Evolutionary conservation across 2,113 vertebrate genomes (phyloP), one percentile per base, ranked within the genome.

Genomic region (Myrmophylax atrothorax): DNA sequence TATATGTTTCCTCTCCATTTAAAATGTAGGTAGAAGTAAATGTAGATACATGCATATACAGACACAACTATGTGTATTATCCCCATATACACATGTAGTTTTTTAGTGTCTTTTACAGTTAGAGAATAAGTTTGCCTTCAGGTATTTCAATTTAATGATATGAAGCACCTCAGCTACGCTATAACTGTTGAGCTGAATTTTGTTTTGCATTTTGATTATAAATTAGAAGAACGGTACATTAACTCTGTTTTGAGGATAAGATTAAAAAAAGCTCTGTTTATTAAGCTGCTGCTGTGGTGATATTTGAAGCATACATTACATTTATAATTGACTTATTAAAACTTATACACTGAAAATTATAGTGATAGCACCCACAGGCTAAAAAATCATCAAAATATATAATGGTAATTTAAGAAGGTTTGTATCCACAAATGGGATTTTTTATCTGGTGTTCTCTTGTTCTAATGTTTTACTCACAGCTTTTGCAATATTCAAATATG

Each of bases 321-420:
- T 97, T 98, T 97, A 98, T 98, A 98, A 98, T 98, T 98, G 97
- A 96, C 97, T 98, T 98, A 98, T 98, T 98, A 98, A 98, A 98
- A 98, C 94, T 97, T 97, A 97, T 88, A 97, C 94, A 87, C 97
- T 96, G 96, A 92, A 98, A 98, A 97, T 97, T 97, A 97, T 93
- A 97, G 95, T 96, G 89, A 97, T 97, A 94, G 97, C 93, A 97
- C 98, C 98, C 97, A 98, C 90, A 94, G 97, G 98, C 97, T 97
- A 98, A 97, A 97, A 97, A 97, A 97, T 97, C 97, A 97, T 98
- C 96, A 98, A 97, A 98, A 98, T 98, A 98, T 97, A 97, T 96
- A 97, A 97, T 96, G 95, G 86, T 95, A 97, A 95, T 98, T 98
- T 97, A 97, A 97, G 93, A 96, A 91, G 96, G 73, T 96, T 97